Conservation (phyloP, 2,888 invertebrate genomes). For the Drosophila colorata region DNA sequence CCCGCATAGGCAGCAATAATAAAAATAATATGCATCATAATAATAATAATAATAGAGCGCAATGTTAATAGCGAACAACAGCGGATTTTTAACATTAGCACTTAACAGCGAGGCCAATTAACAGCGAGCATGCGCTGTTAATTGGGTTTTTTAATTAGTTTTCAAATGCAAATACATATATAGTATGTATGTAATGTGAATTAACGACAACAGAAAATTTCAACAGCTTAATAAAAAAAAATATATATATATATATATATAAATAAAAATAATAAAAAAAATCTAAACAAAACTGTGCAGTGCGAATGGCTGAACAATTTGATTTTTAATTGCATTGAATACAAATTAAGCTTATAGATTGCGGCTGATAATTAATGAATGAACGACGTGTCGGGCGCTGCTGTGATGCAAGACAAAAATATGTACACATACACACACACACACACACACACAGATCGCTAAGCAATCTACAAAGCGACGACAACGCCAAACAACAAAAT, state of each 20-base stretch:
- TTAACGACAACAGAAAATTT: constrained; percentile 19
- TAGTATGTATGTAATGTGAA: constrained; percentile 14
- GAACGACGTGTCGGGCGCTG: constrained; percentile 27
- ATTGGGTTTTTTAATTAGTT: constrained; percentile 24
- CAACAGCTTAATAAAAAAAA: constrained; percentile 15
- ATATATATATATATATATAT: too few relatives aligned
- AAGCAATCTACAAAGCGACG: constrained; percentile 57
- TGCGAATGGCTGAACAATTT: constrained; percentile 41
- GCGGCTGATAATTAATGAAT: constrained; percentile 70
- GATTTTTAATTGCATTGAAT: constrained; percentile 68
- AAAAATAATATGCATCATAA: constrained; percentile 4
- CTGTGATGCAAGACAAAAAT: constrained; percentile 36
- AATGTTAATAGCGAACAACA: constrained; percentile 19
- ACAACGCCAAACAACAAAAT: constrained; percentile 57
- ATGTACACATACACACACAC: constrained; percentile 4
- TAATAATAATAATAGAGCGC: constrained; percentile 1
- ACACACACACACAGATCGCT: constrained; percentile 33
- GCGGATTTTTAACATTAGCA: constrained; percentile 24
- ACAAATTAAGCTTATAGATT: constrained; percentile 64
- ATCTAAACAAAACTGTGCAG: constrained; percentile 46
- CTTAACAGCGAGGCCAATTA: constrained; percentile 43
- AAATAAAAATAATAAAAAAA: constrained; percentile 13
- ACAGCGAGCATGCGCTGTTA: constrained; percentile 45
- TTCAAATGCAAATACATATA: constrained; percentile 16
- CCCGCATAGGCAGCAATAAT: constrained; percentile 3